Base-by-base conservation (phyloP, 2,113 vertebrate species). In the Pterocles burchelli region DNA sequence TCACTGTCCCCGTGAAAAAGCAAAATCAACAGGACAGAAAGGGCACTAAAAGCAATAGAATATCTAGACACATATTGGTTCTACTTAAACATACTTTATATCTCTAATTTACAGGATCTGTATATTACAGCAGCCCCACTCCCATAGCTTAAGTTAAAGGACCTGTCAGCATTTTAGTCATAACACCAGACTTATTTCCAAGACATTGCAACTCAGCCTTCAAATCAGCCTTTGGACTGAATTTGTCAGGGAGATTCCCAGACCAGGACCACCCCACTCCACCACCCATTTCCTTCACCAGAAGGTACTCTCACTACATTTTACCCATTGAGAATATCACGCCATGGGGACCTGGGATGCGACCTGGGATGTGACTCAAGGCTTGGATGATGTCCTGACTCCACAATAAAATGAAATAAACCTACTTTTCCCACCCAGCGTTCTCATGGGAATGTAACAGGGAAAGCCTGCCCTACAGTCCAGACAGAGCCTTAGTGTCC, bases 11-110 rank as follows among this genome's bases (percentile, higher is more conserved):
- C 57, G 81, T 19, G 83, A 89, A 96, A 96, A 95, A 97, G 84
- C 61, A 95, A 96, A 97, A 96, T 95, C 95, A 97, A 95, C 75
- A 91, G 95, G 91, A 94, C 91, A 92, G 93, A 95, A 94, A 97
- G 85, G 95, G 75, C 85, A 93, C 55, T 83, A 74, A 93, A 68
- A 86, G 91, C 51, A 85, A 88, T 73, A 59, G 57, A 95, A 88
- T 91, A 83, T 73, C 81, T 87, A 73, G 70, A 90, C 87, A 93
- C n/a, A 89, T 93, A 95, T 95, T 96, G 52, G 94, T 97, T 96
- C 97, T 96, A 93, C 91, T 97, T 96, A 85, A 78, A 96, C 65
- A 71, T 65, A 91, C 57, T 95, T 95, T 86, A 78, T 93, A 73
- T 72, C 85, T 81, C 92, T 89, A 73, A 66, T 96, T 94, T 87